These are phyloP conservation scores for Terrapene triunguis DNA, from an alignment of 2,113 vertebrate genomes.

Conservation along the genomic window DNA sequence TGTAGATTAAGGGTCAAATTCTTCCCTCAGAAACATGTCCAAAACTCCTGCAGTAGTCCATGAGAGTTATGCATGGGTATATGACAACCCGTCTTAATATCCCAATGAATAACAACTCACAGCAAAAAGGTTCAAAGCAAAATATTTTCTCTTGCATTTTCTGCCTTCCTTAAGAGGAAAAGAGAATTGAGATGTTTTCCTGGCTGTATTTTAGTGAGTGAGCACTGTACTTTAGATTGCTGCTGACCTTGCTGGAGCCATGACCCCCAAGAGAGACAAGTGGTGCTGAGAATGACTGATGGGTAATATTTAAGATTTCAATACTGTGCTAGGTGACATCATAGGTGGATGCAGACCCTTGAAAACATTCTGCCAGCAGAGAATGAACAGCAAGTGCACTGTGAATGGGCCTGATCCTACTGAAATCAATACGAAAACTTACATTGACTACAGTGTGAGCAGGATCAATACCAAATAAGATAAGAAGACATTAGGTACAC, in stretches of 20 bases:
- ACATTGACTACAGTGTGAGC: not conserved
- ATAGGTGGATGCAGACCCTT: not conserved
- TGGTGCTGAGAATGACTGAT: not conserved
- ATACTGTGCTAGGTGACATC: conserved; percentile 3
- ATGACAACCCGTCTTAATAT: not conserved
- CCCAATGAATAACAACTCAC: not conserved
- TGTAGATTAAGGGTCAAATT: not conserved
- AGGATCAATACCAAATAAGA: not conserved
- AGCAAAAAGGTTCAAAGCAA: not conserved
- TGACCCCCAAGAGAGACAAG: not conserved
- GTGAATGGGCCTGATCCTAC: not conserved
- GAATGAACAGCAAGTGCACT: not conserved
- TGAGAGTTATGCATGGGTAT: not conserved
- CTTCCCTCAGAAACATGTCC: not conserved
- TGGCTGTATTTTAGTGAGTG: not conserved
- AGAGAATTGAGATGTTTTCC: not conserved
- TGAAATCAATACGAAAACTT: not conserved
- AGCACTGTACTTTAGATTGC: not conserved
- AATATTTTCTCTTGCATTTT: not conserved
- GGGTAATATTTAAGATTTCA: conserved; percentile 30
- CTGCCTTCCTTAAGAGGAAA: not conserved
- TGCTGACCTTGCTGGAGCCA: not conserved
- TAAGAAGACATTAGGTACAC: rapidly evolving
- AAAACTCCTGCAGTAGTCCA: rapidly evolving
- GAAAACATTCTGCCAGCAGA: not conserved